These are phyloP conservation scores for Rhogogaster chlorosoma DNA, from an alignment of 2,888 invertebrate genomes.

Conservation along the genomic window DNA sequence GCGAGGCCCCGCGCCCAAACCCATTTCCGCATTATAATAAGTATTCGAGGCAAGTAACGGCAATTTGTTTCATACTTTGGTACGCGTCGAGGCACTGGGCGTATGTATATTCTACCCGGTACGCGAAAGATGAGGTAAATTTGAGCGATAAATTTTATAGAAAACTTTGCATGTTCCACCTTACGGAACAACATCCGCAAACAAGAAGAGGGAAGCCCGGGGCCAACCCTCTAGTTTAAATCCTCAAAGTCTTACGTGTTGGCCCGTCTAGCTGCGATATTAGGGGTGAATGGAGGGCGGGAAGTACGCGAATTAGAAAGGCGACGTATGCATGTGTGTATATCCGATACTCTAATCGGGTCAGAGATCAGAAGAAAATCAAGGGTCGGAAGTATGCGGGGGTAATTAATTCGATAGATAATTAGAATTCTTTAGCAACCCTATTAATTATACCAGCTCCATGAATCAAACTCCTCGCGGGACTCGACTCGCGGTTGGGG, in stretches of 20 bases:
- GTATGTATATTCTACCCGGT: background rate
- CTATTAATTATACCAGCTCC: background rate
- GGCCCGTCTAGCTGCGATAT: background rate
- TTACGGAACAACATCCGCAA: background rate
- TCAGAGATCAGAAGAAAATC: background rate
- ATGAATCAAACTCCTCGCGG: conserved; percentile 13
- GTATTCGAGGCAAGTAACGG: conserved; percentile 2
- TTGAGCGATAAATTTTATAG: conserved; percentile 13
- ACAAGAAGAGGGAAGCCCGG: background rate
- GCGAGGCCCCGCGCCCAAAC: background rate
- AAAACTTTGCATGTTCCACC: background rate
- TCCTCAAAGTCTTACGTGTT: background rate
- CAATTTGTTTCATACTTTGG: conserved; percentile 19
- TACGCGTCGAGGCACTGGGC: too few species aligned
- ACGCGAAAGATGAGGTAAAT: conserved; percentile 18
- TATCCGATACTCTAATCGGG: background rate
- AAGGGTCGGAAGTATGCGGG: background rate
- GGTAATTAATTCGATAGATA: conserved; percentile 5
- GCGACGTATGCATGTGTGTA: background rate
- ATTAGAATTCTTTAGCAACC: conserved; percentile 6
- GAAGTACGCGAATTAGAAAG: background rate
- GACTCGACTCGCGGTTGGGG: background rate
- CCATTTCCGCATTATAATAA: background rate
- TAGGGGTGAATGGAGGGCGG: background rate
- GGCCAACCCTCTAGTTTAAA: background rate